phyloP scores from a whole-genome alignment of 2,113 vertebrate species.

The Eulemur rufifrons region DNA sequence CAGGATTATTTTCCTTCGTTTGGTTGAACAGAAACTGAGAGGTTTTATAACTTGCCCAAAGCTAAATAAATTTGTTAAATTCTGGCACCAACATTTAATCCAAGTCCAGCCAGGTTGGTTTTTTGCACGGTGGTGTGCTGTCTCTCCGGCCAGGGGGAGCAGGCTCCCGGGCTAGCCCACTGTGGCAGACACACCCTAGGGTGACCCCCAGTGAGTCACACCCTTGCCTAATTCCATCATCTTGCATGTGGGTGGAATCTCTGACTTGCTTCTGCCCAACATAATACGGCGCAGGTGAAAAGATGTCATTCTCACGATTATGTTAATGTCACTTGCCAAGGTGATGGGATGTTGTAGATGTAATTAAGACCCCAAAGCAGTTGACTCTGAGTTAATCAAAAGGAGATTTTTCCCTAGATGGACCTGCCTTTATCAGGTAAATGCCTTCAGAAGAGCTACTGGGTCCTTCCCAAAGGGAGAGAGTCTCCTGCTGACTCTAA shows the following conservation, averaged over 20 bases:
- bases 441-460: background rate
- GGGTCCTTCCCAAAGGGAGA: background rate
- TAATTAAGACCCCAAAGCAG: background rate
- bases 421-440: background rate
- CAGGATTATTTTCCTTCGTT: background rate
- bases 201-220: background rate
- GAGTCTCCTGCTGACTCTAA: background rate
- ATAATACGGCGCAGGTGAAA: background rate
- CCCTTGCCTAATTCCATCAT: background rate
- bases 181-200: background rate
- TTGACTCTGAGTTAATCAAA: background rate
- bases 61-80: background rate
- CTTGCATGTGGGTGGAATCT: background rate
- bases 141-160: background rate
- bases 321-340: background rate
- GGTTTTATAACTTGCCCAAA: background rate
- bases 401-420: background rate
- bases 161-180: background rate
- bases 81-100: background rate
- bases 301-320: background rate
- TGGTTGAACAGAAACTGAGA: background rate
- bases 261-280: background rate
- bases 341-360: background rate
- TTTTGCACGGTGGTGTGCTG: rapidly evolving
- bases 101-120: background rate